phyloP scores from a whole-genome alignment of 2,797 vertebrate species.

The Propithecus perrieri region DNA sequence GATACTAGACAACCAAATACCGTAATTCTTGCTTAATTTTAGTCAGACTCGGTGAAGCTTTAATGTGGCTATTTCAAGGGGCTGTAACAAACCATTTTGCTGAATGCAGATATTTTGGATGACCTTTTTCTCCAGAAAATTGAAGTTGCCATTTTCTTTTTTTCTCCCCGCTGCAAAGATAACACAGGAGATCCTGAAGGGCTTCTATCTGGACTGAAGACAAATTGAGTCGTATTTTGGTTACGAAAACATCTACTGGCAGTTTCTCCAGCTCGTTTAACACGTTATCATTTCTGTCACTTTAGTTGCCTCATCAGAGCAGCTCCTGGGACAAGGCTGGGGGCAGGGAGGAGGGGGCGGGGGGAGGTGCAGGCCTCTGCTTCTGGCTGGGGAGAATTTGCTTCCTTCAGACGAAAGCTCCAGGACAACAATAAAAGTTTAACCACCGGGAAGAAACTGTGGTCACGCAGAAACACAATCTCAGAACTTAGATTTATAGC shows the following conservation, averaged over 20 bases:
- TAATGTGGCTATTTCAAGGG: background rate
- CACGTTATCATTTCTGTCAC: background rate
- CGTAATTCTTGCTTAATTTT: background rate
- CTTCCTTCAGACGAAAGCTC: background rate
- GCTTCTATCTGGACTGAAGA: background rate
- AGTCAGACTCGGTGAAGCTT: constrained; percentile 7
- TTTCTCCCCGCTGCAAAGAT: background rate
- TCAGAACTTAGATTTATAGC: background rate
- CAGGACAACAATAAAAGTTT: background rate
- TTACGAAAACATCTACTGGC: background rate
- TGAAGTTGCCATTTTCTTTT: background rate
- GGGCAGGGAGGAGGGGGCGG: background rate
- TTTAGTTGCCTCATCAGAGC: background rate
- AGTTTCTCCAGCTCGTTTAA: background rate
- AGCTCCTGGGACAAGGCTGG: background rate
- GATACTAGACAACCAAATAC: background rate
- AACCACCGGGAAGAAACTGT: background rate
- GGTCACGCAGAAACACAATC: background rate
- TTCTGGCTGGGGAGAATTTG: background rate
- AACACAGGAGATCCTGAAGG: background rate
- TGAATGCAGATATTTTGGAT: background rate
- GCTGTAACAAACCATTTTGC: background rate
- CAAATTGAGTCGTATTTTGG: background rate
- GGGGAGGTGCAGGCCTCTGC: background rate
- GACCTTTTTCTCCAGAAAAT: background rate